These are phyloP conservation scores for Gymnogyps californianus DNA, from an alignment of 2,113 vertebrate species.

Conservation along the genomic window DNA sequence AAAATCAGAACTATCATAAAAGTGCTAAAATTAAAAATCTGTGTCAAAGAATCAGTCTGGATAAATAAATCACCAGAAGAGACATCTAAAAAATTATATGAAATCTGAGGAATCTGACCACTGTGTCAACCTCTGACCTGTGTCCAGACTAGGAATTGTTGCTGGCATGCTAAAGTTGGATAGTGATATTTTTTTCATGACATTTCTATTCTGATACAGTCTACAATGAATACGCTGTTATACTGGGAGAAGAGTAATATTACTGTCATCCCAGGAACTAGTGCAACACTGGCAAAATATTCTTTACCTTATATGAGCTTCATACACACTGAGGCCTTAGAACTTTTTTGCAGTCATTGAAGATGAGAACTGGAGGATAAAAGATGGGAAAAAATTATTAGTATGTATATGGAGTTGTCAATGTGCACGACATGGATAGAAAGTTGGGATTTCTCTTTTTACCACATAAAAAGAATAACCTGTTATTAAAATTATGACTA, in stretches of 20 bases:
- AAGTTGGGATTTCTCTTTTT: neutral
- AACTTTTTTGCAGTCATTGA: neutral
- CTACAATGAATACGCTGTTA: neutral
- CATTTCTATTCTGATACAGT: neutral
- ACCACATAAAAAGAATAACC: neutral
- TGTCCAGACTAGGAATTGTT: neutral
- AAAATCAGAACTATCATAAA: neutral
- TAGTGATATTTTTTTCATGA: neutral
- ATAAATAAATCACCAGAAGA: neutral
- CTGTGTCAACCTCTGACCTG: neutral
- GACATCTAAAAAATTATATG: neutral
- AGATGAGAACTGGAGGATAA: neutral
- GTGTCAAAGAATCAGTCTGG: neutral
- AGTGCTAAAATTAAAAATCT: neutral
- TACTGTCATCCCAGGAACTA: neutral
- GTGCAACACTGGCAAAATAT: neutral
- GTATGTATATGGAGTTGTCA: neutral
- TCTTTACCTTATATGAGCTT: neutral
- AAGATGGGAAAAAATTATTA: neutral
- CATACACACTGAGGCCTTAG: neutral
- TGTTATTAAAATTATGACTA: neutral
- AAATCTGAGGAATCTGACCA: neutral
- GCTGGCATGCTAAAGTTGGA: neutral
- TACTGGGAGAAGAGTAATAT: neutral
- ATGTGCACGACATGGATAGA: neutral